phyloP scores from a whole-genome alignment of 2,113 vertebrate genomes.

The Bombycilla garrulus region DNA sequence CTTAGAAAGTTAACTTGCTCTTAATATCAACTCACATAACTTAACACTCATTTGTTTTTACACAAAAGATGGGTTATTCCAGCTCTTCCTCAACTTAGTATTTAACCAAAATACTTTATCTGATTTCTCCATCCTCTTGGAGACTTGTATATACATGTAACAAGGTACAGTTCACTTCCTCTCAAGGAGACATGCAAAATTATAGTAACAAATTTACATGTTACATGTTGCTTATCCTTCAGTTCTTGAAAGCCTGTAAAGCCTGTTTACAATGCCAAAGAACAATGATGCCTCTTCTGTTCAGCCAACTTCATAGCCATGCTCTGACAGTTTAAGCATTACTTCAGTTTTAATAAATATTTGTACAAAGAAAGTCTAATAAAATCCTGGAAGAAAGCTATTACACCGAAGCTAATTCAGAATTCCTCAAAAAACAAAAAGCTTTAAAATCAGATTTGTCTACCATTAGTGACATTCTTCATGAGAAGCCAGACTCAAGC shows the following conservation, averaged over 20 bases:
- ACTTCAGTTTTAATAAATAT: background rate
- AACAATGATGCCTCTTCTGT: background rate
- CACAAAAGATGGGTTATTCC: background rate
- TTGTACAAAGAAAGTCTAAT: background rate
- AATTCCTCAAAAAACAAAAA: background rate
- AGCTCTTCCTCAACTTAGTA: background rate
- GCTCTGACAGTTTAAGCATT: background rate
- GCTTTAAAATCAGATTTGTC: background rate
- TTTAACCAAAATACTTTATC: background rate
- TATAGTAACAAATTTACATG: background rate
- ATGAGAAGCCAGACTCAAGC: background rate
- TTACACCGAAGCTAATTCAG: background rate
- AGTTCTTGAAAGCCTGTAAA: background rate
- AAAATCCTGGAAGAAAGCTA: background rate
- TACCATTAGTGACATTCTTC: background rate
- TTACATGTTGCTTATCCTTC: background rate
- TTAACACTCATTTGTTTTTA: background rate
- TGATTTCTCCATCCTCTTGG: background rate
- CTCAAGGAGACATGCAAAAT: background rate
- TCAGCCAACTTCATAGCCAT: background rate
- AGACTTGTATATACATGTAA: background rate
- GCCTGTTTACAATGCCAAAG: background rate
- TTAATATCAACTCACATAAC: background rate
- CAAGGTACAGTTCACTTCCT: background rate
- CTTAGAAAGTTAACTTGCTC: background rate